phyloP scores from a whole-genome alignment of 1,140 invertebrate genomes.

The Zaprionus kolodkinae region DNA sequence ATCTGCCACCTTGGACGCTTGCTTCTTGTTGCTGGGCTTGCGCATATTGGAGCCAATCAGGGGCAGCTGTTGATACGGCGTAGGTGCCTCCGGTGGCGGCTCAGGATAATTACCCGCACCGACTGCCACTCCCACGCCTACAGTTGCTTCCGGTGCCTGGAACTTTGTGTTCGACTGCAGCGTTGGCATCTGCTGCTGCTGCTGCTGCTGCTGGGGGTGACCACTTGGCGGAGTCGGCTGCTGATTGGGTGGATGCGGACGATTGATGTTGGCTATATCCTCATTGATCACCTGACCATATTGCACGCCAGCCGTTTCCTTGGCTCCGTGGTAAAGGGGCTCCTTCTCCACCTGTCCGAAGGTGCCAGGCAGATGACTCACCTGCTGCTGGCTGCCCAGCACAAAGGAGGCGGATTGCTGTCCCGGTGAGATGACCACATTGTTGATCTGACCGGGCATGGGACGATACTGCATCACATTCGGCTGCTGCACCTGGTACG shows the following conservation, averaged over 20 bases:
- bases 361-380: slow-evolving; percentile 64
- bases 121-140: background rate
- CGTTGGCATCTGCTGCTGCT: slow-evolving; percentile 50
- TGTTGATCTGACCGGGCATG: slow-evolving; percentile 86
- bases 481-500: slow-evolving; percentile 80
- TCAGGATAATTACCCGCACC: slow-evolving; percentile 42
- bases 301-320: slow-evolving; percentile 66
- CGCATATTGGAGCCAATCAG: slow-evolving; percentile 65
- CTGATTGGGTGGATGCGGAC: slow-evolving; percentile 27
- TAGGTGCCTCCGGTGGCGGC: slow-evolving; percentile 69
- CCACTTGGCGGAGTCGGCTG: slow-evolving; percentile 28
- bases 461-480: slow-evolving; percentile 82
- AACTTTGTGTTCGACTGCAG: slow-evolving; percentile 55
- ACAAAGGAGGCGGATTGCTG: slow-evolving; percentile 88
- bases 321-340: slow-evolving; percentile 38
- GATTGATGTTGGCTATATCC: slow-evolving; percentile 69
- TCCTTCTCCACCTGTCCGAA: slow-evolving; percentile 59
- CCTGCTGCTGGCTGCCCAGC: slow-evolving; percentile 87
- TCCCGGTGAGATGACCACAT: slow-evolving; percentile 87
- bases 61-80: slow-evolving; percentile 72
- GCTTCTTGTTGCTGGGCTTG: slow-evolving; percentile 43
- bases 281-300: slow-evolving; percentile 83
- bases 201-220: slow-evolving; percentile 7
- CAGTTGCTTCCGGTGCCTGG: slow-evolving; percentile 44
- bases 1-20: background rate